phyloP scores from a whole-genome alignment of 1,140 invertebrate species.

The Hyposmocoma kahamanoa region DNA sequence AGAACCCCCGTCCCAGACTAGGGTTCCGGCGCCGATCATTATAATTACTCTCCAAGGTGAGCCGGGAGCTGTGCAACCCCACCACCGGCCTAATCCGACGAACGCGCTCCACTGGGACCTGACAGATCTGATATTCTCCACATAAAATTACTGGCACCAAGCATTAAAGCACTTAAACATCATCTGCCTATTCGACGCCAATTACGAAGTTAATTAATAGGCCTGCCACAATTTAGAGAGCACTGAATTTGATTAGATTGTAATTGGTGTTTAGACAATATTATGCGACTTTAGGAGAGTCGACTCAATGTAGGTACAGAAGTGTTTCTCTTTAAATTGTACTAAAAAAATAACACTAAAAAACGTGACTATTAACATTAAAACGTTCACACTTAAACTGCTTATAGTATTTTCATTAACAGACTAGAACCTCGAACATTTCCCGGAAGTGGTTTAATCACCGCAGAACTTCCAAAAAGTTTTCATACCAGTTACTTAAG shows the following conservation, averaged over 20 bases:
- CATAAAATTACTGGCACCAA: constrained; percentile 47
- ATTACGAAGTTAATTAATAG: constrained; percentile 53
- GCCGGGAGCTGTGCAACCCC: constrained; percentile 51
- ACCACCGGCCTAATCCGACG: constrained; percentile 57
- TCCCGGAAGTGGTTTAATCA: constrained; percentile 7
- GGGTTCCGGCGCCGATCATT: constrained; percentile 72
- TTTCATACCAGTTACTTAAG: constrained; percentile 7
- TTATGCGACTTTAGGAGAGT: too few relatives aligned
- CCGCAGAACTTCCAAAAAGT: constrained; percentile 10
- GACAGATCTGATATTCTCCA: constrained; percentile 30
- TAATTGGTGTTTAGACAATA: too few relatives aligned
- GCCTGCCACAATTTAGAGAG: constrained; percentile 28
- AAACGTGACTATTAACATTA: too few relatives aligned
- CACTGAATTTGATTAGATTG: constrained; percentile 32
- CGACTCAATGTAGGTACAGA: too few relatives aligned
- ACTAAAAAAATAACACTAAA: too few relatives aligned
- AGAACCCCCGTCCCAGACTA: constrained; percentile 62
- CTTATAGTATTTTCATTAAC: too few relatives aligned
- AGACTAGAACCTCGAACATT: constrained; percentile 3
- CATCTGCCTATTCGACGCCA: constrained; percentile 38
- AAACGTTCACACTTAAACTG: too few relatives aligned
- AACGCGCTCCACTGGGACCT: constrained; percentile 41
- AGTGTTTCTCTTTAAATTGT: too few relatives aligned
- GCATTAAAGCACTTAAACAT: constrained; percentile 45
- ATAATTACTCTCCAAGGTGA: constrained; percentile 73